phyloP scores from a whole-genome alignment of 2,113 vertebrate species.

The Chauna torquata region DNA sequence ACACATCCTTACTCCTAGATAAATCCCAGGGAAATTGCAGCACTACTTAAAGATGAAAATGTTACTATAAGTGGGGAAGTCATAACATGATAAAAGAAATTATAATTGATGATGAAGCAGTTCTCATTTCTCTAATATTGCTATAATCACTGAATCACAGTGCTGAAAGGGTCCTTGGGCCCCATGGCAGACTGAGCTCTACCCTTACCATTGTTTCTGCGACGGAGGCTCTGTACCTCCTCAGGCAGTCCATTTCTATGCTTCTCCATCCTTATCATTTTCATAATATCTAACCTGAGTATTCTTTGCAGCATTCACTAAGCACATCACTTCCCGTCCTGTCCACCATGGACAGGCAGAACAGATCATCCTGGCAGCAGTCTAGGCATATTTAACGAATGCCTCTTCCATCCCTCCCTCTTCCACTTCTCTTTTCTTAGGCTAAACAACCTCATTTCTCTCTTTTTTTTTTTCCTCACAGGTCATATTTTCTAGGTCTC shows the following conservation, averaged over 20 bases:
- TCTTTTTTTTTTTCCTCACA: accelerated
- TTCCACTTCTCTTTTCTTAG: neutral
- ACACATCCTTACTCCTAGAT: neutral
- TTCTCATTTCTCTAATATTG: neutral
- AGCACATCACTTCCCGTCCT: neutral
- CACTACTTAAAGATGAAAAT: neutral
- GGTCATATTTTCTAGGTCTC: neutral
- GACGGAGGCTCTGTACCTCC: neutral
- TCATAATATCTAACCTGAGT: neutral
- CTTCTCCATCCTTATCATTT: neutral
- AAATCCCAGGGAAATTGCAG: neutral
- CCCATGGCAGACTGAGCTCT: neutral
- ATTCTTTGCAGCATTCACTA: slow-evolving; percentile 9
- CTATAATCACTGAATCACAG: neutral
- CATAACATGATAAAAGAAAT: neutral
- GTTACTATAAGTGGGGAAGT: neutral
- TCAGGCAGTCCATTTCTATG: neutral
- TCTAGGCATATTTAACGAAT: neutral
- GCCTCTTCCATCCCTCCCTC: neutral
- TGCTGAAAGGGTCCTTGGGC: neutral
- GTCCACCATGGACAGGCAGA: neutral
- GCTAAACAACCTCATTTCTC: neutral
- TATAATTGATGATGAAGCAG: neutral
- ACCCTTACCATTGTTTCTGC: neutral
- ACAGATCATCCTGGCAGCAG: neutral